Conservation (phyloP, 1,140 invertebrate genomes). For the Bombyx mandarina region DNA sequence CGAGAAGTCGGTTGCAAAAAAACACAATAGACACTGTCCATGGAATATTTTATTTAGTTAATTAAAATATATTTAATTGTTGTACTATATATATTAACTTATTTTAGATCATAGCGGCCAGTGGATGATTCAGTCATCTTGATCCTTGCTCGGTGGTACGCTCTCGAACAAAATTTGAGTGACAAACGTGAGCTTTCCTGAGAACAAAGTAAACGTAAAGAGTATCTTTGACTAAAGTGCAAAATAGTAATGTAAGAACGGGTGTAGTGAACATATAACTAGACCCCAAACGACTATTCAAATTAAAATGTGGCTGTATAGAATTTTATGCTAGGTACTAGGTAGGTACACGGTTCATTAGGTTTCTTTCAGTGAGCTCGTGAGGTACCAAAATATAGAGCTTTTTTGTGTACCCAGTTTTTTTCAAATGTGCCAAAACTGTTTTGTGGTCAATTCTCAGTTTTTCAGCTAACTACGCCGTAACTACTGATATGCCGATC, state of each 20-base stretch:
- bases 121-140: constrained; percentile 42
- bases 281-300: too few species aligned
- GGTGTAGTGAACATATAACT: neutral
- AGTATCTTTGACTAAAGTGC: too few species aligned
- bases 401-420: too few species aligned
- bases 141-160: constrained; percentile 73
- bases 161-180: constrained; percentile 81
- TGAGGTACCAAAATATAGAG: too few species aligned
- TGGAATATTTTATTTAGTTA: constrained; percentile 7
- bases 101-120: constrained; percentile 9
- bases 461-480: too few species aligned
- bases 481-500: too few species aligned
- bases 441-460: too few species aligned
- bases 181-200: constrained; percentile 79
- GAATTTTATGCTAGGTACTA: too few species aligned
- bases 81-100: constrained; percentile 21
- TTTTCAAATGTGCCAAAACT: too few species aligned
- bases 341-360: too few species aligned
- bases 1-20: neutral
- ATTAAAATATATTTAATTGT: constrained; percentile 1
- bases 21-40: constrained; percentile 3
- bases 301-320: too few species aligned
- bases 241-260: neutral
- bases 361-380: too few species aligned
- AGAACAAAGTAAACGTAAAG: constrained; percentile 45